Evolutionary conservation across 2,888 invertebrate genomes (phyloP), one percentile per base, ranked within the genome.

Genomic region (Didymodactylos carnosus): DNA sequence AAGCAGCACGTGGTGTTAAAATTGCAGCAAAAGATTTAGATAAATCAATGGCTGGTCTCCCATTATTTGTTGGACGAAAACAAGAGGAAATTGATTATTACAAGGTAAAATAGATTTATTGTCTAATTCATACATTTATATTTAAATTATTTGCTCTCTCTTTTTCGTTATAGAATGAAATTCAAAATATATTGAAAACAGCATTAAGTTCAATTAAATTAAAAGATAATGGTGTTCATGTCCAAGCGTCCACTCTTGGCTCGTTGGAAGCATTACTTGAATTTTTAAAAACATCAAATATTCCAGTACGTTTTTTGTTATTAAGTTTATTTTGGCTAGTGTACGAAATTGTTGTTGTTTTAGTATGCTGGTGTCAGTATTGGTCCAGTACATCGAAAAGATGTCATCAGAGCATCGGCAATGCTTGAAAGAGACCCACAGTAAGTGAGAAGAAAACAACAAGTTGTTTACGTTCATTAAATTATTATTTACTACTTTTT

Each of bases 221-320:
- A 40, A 77, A 80, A 11, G 82, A 82, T 75, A 76, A 91, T 76
- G 98, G 98, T 69, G 98, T 98, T 62, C 95, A 92, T 84, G 98
- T 98, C n/a, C 97, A 98, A 81, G 97, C 98, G 0, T 97, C 95
- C 1, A 99, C 98, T n/a, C 87, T 99, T 10, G 98, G 98, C 11
- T 98, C 98, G 0, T 86, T 99, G 14, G 98, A 99, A 84, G 98
- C 98, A 0, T 85, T 99, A 73, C 86, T 95, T 8, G 94, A 94
- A 82, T 97, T 94, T 85, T 87, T 97, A 73, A 88, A 88, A 78
- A 88, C 89, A 73, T 93, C 92, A 77, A 91, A 91, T 85, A 94
- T 95, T 83, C 94, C 95, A 81, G 53, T 53, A 53, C 16, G 11
- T 8, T 92, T 92, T 82, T 78, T 82, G n/a, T 79, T 81, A 75